Evolutionary conservation across 2,113 vertebrate genomes (phyloP), one percentile per base, ranked within the genome.

Genomic region (Tychaedon coryphoeus): DNA sequence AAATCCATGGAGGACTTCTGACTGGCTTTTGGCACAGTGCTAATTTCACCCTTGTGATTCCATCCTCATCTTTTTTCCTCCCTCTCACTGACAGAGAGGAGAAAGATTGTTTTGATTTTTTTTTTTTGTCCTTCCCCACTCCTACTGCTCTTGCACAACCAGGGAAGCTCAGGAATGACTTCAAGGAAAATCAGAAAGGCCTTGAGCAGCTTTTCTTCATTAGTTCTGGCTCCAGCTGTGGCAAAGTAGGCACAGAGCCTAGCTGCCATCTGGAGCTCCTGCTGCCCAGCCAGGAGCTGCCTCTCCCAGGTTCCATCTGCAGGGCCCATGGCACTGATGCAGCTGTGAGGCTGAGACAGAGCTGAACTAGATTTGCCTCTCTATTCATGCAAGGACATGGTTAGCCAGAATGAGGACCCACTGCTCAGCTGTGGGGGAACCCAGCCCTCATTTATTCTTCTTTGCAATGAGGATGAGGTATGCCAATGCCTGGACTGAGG

Each of bases 401-500:
- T 86, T 47, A 58, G 28, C 4, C 40, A 60, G 29, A 67, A 50
- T 0, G 1, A 72, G 19, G 24, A 51, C 17, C 43, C 7, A 3
- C 0, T 51, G 53, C 78, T 65, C 15, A 82, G 31, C 34, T 64
- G 29, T 7, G 10, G 10, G 26, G 36, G 10, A 24, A 5, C 20
- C 53, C 15, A 36, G 2, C 8, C 17, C 74, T 58, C 3, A 2
- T 45, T 78, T 45, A 40, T 73, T 75, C 45, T 42, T 48, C 42
- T n/a, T 33, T 47, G 48, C 10, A 38, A 36, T 0, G 2, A 80
- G 51, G 57, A 47, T 3, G 5, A 70, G 34, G 9, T 60, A 25
- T 36, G 47, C 4, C 1, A 3, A 8, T 61, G 61, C 17, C n/a
- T 43, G 28, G 19, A 42, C 34, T 0, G 1, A 69, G 34, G 31